A percentile compares a stretch with the other conserved stretches of the same genome.
Conservation (phyloP, 2,113 vertebrate genomes). For the Dromaius novaehollandiae region DNA sequence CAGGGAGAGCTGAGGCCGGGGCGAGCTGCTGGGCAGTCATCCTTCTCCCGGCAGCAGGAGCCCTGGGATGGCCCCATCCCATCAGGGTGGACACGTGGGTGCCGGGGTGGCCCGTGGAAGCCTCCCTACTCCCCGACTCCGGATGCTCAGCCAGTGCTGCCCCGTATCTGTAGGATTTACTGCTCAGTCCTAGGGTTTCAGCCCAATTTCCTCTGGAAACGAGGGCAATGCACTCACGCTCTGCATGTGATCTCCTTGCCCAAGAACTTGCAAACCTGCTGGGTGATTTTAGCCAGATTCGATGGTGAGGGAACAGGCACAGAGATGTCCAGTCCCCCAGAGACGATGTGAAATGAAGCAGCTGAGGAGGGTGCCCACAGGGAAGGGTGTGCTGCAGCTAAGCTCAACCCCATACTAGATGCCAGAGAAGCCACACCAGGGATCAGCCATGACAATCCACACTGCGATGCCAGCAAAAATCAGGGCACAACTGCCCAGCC, state of each 20-base stretch:
- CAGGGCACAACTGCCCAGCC: fast-evolving
- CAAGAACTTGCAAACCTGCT: too few species aligned
- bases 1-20: not conserved
- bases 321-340: not conserved
- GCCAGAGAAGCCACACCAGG: not conserved
- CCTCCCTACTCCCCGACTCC: not conserved
- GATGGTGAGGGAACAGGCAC: too few species aligned
- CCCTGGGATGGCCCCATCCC: not conserved
- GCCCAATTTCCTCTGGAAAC: fast-evolving
- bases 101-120: too few species aligned
- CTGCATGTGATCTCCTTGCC: too few species aligned
- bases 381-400: not conserved
- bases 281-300: too few species aligned
- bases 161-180: fast-evolving
- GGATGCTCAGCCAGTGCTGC: fast-evolving
- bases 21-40: not conserved
- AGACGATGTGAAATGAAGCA: fast-evolving
- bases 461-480: not conserved
- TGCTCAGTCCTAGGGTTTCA: fast-evolving
- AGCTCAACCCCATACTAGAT: not conserved
- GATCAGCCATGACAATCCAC: constrained; percentile 40
- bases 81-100: fast-evolving
- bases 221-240: not conserved
- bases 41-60: not conserved
- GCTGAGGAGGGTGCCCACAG: fast-evolving